Conservation (phyloP, 2,888 invertebrate genomes). For the Rhamphomyia laevipes region DNA sequence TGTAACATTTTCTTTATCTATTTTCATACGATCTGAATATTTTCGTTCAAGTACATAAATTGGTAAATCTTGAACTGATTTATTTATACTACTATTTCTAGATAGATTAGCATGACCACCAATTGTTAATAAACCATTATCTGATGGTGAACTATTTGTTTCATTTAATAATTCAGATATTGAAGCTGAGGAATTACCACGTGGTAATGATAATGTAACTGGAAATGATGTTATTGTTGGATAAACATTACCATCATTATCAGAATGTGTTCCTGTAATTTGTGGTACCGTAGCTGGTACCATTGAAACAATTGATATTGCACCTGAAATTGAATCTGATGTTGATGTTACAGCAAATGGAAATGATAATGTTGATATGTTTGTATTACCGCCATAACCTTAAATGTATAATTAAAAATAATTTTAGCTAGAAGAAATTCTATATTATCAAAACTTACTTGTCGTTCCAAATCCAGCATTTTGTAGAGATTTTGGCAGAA, state of each 20-base stretch:
- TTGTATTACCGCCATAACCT: constrained; percentile 21
- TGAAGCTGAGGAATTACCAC: constrained; percentile 20
- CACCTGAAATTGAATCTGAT: constrained; percentile 26
- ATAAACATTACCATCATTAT: constrained; percentile 19
- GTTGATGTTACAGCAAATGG: constrained; percentile 29
- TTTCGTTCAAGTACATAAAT: constrained; percentile 23
- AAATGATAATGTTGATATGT: constrained; percentile 33
- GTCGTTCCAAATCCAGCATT: constrained; percentile 17
- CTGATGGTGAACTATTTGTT: constrained; percentile 1
- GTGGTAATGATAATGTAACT: constrained; percentile 28
- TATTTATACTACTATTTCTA: constrained; percentile 26
- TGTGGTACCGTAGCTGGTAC: constrained; percentile 24
- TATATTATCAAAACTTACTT: background rate
- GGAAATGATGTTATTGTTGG: constrained; percentile 28
- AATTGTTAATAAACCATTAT: constrained; percentile 16
- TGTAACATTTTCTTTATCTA: background rate
- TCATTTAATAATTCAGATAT: constrained; percentile 22
- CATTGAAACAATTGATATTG: constrained; percentile 30
- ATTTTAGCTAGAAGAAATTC: background rate
- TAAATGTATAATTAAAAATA: background rate
- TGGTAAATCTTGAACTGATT: constrained; percentile 4
- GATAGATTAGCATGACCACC: constrained; percentile 18
- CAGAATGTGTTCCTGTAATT: constrained; percentile 24
- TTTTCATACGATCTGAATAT: constrained; percentile 18
- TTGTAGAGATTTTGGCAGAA: constrained; percentile 42